These are phyloP conservation scores for Lathamus discolor DNA, from an alignment of 2,113 vertebrate genomes.

Conservation along the genomic window DNA sequence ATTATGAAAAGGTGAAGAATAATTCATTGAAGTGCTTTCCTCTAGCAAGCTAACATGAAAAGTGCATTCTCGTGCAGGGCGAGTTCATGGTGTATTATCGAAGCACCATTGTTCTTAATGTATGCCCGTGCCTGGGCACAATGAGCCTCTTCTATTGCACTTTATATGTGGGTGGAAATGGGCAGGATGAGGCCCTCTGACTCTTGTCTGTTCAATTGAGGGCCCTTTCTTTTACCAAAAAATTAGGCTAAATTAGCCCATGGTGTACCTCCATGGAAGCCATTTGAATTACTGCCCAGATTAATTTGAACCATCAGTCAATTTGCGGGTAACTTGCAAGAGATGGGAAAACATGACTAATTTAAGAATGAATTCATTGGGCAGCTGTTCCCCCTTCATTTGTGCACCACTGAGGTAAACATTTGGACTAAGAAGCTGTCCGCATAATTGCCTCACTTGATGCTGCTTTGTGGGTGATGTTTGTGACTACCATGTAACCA, in stretches of 20 bases:
- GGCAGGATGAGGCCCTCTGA: not conserved
- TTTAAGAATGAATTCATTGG: not conserved
- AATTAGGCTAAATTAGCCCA: not conserved
- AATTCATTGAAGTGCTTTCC: constrained; percentile 3
- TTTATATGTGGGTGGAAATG: not conserved
- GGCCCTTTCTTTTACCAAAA: not conserved
- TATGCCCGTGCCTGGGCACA: not conserved
- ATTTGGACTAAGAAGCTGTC: not conserved
- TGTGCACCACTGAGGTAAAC: constrained; percentile 7
- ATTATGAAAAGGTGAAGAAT: constrained; percentile 45
- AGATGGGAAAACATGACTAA: not conserved
- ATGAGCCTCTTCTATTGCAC: fast-evolving
- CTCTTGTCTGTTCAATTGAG: not conserved
- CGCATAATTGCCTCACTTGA: not conserved
- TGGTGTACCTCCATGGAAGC: not conserved
- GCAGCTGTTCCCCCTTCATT: not conserved
- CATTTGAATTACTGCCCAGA: not conserved
- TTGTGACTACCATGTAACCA: not conserved
- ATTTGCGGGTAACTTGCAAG: not conserved
- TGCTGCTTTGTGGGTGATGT: not conserved
- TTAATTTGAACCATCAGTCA: not conserved
- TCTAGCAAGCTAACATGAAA: not conserved
- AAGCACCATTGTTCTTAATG: not conserved
- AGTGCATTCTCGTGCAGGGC: not conserved
- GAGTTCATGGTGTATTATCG: not conserved